phyloP scores from a whole-genome alignment of 2,888 invertebrate genomes.

The Bunonema sp. region DNA sequence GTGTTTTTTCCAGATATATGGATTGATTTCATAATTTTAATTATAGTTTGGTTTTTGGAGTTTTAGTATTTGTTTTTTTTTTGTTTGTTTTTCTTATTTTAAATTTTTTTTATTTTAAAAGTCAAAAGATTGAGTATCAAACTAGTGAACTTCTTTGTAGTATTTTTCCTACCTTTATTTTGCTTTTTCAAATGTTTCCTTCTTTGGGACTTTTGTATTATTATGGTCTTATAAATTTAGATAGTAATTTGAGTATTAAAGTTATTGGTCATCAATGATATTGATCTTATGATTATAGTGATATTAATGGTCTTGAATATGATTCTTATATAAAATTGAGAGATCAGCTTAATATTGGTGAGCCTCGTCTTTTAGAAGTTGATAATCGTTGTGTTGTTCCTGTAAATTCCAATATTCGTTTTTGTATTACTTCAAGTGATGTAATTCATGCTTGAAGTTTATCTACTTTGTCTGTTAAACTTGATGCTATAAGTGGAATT shows the following conservation, averaged over 20 bases:
- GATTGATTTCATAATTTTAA: constrained; percentile 24
- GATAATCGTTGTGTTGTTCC: constrained; percentile 44
- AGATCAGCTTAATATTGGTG: constrained; percentile 25
- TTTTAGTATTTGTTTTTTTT: constrained; percentile 20
- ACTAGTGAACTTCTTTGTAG: constrained; percentile 17
- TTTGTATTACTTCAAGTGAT: constrained; percentile 44
- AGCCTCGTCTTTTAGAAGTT: constrained; percentile 43
- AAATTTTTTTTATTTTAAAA: constrained; percentile 17
- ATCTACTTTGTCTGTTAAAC: constrained; percentile 45
- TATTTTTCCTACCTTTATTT: constrained; percentile 13
- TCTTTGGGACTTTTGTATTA: constrained; percentile 31
- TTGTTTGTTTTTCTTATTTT: constrained; percentile 17
- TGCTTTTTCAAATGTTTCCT: constrained; percentile 28
- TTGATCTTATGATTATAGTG: constrained; percentile 44
- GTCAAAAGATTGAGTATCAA: constrained; percentile 24
- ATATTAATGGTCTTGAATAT: constrained; percentile 40
- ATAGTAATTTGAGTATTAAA: constrained; percentile 36
- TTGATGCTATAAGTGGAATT: constrained; percentile 48
- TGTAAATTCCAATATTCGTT: constrained; percentile 32
- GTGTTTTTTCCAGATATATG: constrained; percentile 19
- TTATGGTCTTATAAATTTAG: constrained; percentile 39
- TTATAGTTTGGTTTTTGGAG: constrained; percentile 22
- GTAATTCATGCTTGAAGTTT: constrained; percentile 48
- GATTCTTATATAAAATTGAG: constrained; percentile 44
- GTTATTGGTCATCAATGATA: constrained; percentile 45